phyloP scores from a whole-genome alignment of 2,888 invertebrate genomes.

The Schizaphis graminum region DNA sequence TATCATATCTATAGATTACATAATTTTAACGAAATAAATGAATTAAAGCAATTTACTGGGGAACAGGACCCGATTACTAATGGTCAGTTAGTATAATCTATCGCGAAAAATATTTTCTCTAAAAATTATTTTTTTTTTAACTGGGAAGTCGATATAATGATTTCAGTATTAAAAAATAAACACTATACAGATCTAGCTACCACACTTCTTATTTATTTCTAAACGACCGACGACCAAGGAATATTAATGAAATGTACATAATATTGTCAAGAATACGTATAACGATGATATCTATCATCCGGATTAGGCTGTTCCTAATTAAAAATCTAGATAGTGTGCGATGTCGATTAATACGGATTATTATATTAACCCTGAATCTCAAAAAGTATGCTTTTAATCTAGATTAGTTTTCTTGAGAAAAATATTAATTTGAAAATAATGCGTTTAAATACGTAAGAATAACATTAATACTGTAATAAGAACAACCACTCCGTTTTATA shows the following conservation, averaged over 20 bases:
- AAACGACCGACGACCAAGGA: background rate
- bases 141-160: background rate
- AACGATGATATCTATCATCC: slow-evolving; percentile 22
- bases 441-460: slow-evolving; percentile 11
- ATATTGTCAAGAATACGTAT: background rate
- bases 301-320: slow-evolving; percentile 45
- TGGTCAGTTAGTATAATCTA: background rate
- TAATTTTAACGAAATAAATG: background rate
- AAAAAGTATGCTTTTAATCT: slow-evolving; percentile 20
- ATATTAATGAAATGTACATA: slow-evolving; percentile 46
- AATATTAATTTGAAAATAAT: slow-evolving; percentile 15
- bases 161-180: background rate
- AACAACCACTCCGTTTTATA: background rate
- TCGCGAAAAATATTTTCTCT: background rate
- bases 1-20: background rate
- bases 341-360: slow-evolving; percentile 55
- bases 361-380: slow-evolving; percentile 33
- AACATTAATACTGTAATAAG: slow-evolving; percentile 2
- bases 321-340: slow-evolving; percentile 42
- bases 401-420: slow-evolving; percentile 13
- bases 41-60: background rate
- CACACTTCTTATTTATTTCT: background rate
- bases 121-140: background rate
- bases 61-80: background rate
- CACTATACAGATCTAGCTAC: background rate